Base-by-base conservation (phyloP, 2,797 vertebrate genomes). In the Sebastes taczanowskii region DNA sequence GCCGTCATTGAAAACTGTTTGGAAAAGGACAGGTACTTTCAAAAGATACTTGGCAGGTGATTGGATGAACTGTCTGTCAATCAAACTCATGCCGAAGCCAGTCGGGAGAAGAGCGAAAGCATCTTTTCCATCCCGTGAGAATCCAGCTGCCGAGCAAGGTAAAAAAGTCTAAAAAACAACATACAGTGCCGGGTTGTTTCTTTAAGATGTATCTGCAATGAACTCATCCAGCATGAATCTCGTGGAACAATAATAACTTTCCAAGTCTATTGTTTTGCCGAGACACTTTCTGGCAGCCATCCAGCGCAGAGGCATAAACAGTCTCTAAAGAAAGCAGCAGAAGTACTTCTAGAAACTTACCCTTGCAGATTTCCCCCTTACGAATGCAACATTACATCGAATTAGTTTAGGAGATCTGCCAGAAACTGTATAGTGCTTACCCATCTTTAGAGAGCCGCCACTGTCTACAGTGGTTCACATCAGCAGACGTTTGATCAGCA, bases 401-500 rank as follows among this genome's bases (percentile, higher is more conserved):
- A 62, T 83, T 69, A 30, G 52, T 81, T 81, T 42, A 69, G 64
- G 30, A 73, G 65, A 66, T 77, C 34, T 72, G 65, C 60, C 76
- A 59, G 68, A 52, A 77, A 35, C 8, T n/a, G 20, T 71, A 11
- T 22, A 62, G 61, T 63, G 71, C 69, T 83, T 71, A 52, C 58
- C 64, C 35, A 52, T 74, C 76, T 77, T 65, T 69, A 65, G 35
- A 30, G 80, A 86, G 53, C 42, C 35, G 38, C 62, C 29, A 32
- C 23, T 35, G 69, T 77, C 69, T 64, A 22, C 60, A 64, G n/a
- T 58, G 29, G 56, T 71, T 74, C 63, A 81, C 79, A 75, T 81
- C 73, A 78, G 64, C 75, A 80, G 74, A 78, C 18, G 5, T 82
- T 75, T 84, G 52, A 88, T 91, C 74, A 87, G 86, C 84, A 91